phyloP scores from a whole-genome alignment of 2,797 vertebrate species.

The Babyrousa celebensis region DNA sequence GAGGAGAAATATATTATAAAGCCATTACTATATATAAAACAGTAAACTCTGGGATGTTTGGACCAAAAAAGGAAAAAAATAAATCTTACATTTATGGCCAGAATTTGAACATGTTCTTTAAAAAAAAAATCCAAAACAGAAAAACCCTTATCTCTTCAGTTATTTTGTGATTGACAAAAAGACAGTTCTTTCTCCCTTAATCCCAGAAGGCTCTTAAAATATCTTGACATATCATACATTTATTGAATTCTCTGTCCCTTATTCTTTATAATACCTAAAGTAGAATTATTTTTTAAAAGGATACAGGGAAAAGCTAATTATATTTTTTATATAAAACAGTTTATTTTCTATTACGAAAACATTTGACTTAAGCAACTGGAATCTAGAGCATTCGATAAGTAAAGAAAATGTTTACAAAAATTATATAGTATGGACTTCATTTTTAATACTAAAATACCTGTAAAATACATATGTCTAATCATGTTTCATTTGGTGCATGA shows the following conservation, averaged over 20 bases:
- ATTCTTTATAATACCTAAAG: neutral
- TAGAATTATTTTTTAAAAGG: neutral
- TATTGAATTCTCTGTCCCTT: neutral
- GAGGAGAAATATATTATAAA: neutral
- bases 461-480: neutral
- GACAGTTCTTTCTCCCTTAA: neutral
- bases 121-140: neutral
- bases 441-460: conserved; percentile 19
- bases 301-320: neutral
- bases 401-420: conserved; percentile 14
- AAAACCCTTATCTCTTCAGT: neutral
- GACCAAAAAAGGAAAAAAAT: neutral
- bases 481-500: neutral
- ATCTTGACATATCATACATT: neutral
- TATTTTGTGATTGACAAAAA: conserved; percentile 57
- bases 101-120: neutral
- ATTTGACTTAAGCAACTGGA: neutral
- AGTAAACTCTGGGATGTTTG: neutral
- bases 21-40: neutral
- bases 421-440: neutral
- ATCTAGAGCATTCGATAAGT: neutral
- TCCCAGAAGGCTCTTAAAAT: neutral
- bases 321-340: neutral
- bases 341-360: conserved; percentile 6
- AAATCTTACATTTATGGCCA: neutral